Percentiles rank a stretch among this genome's conserved stretches.
These are phyloP conservation scores for Erebia ligea DNA, from an alignment of 2,888 invertebrate genomes.

Conservation along the genomic window DNA sequence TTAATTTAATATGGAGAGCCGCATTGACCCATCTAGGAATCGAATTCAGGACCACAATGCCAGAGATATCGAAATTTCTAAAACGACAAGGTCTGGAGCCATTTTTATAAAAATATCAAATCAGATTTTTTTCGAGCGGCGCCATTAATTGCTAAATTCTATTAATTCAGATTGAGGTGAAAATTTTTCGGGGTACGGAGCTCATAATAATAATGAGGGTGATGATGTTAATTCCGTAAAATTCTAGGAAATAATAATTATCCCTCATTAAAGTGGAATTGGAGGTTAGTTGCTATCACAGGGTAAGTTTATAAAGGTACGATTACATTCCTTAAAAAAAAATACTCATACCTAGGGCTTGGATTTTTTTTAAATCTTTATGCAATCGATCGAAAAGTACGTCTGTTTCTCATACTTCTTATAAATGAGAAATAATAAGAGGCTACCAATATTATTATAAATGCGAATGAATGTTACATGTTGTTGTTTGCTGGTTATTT, in stretches of 20 bases:
- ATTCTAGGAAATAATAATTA: constrained; percentile 37
- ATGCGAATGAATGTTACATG: too few species aligned
- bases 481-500: too few species aligned
- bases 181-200: constrained; percentile 30
- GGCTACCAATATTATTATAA: too few species aligned
- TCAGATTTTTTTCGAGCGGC: constrained; percentile 12
- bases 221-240: constrained; percentile 35
- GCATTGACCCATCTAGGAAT: too few species aligned
- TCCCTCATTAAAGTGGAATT: constrained; percentile 10
- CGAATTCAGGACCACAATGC: too few species aligned
- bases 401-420: too few species aligned
- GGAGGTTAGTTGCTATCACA: background rate
- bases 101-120: background rate
- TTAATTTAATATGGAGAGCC: too few species aligned
- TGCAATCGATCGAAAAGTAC: too few species aligned
- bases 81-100: background rate
- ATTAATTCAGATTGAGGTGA: constrained; percentile 26
- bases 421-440: too few species aligned
- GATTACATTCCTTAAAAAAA: background rate
- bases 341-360: too few species aligned
- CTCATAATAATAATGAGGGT: constrained; percentile 38
- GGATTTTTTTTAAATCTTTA: too few species aligned
- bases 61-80: too few species aligned
- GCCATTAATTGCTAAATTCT: constrained; percentile 33
- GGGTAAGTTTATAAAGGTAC: background rate